Evolutionary conservation across 2,113 vertebrate species (phyloP).

Genomic region (Hypanus sabinus): DNA sequence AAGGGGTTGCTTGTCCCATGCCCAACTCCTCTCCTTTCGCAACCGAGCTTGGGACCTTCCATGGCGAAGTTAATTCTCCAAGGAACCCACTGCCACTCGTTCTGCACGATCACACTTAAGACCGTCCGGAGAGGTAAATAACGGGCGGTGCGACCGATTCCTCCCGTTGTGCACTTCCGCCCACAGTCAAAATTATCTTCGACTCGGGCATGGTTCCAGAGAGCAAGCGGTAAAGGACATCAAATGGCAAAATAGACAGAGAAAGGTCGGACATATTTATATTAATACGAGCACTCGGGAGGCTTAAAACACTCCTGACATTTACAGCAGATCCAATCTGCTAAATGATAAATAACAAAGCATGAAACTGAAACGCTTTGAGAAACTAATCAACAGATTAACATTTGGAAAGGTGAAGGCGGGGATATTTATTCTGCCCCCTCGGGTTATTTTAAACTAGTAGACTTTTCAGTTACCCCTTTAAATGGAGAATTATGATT

Average conservation of each 20-base stretch:
- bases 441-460: background rate
- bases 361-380: background rate
- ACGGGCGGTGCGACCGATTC: background rate
- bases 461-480: background rate
- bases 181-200: background rate
- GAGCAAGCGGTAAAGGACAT: background rate
- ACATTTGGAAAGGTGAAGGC: conserved; percentile 18
- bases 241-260: background rate
- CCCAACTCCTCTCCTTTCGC: no score
- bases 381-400: conserved; percentile 19
- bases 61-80: no score
- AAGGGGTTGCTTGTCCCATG: no score
- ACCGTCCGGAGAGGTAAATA: background rate
- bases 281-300: no score
- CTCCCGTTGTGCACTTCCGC: background rate
- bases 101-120: background rate
- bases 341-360: conserved; percentile 5
- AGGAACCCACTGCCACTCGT: background rate
- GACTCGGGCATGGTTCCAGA: background rate
- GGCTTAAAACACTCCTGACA: conserved; percentile 6
- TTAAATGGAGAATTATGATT: background rate
- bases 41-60: no score
- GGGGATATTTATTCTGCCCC: background rate
- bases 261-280: background rate
- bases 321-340: background rate